Conservation (phyloP, 2,113 vertebrate genomes). For the Nerophis lumbriciformis region DNA sequence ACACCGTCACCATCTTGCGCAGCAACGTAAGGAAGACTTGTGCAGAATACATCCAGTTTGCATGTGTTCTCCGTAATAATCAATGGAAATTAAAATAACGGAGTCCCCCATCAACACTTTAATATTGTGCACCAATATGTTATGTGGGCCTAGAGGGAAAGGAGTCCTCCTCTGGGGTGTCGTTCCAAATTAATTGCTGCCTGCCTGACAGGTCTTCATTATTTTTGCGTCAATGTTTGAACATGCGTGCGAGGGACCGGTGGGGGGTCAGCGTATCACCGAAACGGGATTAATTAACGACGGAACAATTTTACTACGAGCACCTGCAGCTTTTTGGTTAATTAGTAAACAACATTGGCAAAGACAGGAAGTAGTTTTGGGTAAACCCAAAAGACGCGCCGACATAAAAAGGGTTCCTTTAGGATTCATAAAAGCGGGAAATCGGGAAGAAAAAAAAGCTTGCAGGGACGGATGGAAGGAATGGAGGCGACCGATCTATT, state of each 20-base stretch:
- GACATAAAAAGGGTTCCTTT: neutral
- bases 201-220: neutral
- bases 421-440: neutral
- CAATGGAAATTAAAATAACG: neutral
- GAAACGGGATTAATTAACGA: neutral
- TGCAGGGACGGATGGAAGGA: constrained; percentile 3
- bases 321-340: neutral
- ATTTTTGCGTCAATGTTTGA: constrained; percentile 2
- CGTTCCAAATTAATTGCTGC: neutral
- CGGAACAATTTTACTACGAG: neutral
- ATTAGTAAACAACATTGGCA: neutral
- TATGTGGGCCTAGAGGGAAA: neutral
- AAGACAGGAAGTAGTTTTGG: neutral
- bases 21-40: too few relatives aligned
- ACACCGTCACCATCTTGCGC: too few relatives aligned
- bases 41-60: too few relatives aligned
- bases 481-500: neutral
- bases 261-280: neutral
- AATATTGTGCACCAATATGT: constrained; percentile 5
- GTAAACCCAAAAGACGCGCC: neutral
- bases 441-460: neutral
- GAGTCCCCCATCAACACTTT: neutral
- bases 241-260: neutral
- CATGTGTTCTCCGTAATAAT: too few relatives aligned
- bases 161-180: neutral